phyloP scores from a whole-genome alignment of 2,888 invertebrate genomes.

The Neoascia interrupta region DNA sequence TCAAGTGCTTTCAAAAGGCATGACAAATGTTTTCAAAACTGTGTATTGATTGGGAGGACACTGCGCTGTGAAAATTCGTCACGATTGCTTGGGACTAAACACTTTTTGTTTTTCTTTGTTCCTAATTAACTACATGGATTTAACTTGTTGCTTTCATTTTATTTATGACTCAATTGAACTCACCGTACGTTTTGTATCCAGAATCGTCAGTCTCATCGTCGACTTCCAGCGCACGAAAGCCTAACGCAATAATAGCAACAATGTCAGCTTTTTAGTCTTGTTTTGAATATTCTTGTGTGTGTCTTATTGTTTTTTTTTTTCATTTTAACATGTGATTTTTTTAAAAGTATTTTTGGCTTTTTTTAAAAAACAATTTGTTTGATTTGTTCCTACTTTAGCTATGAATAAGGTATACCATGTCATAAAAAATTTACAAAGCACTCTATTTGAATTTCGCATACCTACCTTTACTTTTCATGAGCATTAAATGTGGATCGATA shows the following conservation, averaged over 20 bases:
- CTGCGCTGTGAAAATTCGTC: no score
- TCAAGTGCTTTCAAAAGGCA: no score
- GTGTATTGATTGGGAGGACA: no score
- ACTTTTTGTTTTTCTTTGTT: background rate
- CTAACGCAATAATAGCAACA: slow-evolving; percentile 65
- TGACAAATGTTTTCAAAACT: no score
- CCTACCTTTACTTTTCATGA: no score
- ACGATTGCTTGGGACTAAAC: no score
- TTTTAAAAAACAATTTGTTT: slow-evolving; percentile 13
- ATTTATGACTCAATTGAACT: slow-evolving; percentile 62
- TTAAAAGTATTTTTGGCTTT: slow-evolving; percentile 8
- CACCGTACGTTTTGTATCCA: slow-evolving; percentile 69
- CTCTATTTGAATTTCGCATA: slow-evolving; percentile 53
- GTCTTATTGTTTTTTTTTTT: slow-evolving; percentile 33
- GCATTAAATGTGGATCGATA: no score
- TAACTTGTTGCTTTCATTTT: slow-evolving; percentile 13
- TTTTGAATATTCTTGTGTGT: slow-evolving; percentile 41
- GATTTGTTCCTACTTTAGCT: slow-evolving; percentile 13
- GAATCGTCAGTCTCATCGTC: slow-evolving; percentile 63
- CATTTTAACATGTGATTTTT: slow-evolving; percentile 33
- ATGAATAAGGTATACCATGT: slow-evolving; percentile 34
- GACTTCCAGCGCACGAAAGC: slow-evolving; percentile 68
- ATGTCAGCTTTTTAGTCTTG: slow-evolving; percentile 52
- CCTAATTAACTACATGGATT: background rate
- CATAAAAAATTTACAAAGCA: slow-evolving; percentile 58